These are phyloP conservation scores for Myiotriccus ornatus DNA, from an alignment of 2,797 vertebrate genomes.

Conservation along the genomic window DNA sequence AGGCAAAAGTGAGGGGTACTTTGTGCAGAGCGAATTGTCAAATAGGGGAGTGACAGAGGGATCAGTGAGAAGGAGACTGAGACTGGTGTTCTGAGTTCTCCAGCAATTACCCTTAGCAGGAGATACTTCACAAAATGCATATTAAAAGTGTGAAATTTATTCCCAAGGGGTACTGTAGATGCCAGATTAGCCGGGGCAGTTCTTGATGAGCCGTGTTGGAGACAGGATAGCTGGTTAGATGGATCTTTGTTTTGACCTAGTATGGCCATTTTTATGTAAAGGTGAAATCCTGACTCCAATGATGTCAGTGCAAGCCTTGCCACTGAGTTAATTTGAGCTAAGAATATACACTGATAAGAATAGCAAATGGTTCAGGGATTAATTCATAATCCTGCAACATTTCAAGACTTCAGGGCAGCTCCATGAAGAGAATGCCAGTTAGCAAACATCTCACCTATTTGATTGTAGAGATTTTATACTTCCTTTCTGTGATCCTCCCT, in stretches of 20 bases:
- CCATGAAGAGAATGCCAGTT: conserved; percentile 49
- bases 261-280: conserved; percentile 23
- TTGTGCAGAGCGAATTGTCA: neutral
- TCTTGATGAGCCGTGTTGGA: neutral
- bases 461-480: conserved; percentile 34
- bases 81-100: neutral
- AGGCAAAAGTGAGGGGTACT: neutral
- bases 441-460: conserved; percentile 34
- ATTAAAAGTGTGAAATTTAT: neutral
- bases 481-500: conserved; percentile 54
- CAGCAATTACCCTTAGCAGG: neutral
- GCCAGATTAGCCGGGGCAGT: neutral
- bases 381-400: conserved; percentile 64
- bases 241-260: conserved; percentile 21
- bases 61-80: neutral
- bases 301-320: conserved; percentile 32
- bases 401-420: conserved; percentile 52
- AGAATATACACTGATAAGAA: conserved; percentile 25
- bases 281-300: neutral
- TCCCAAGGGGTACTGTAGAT: neutral
- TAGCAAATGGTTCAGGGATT: conserved; percentile 51
- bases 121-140: neutral
- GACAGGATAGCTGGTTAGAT: neutral
- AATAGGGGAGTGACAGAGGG: neutral
- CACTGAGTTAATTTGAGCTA: conserved; percentile 59